Evolutionary conservation across 2,888 invertebrate species (phyloP), one percentile per base, ranked within the genome.

Genomic region (Ephialtes manifestator): DNA sequence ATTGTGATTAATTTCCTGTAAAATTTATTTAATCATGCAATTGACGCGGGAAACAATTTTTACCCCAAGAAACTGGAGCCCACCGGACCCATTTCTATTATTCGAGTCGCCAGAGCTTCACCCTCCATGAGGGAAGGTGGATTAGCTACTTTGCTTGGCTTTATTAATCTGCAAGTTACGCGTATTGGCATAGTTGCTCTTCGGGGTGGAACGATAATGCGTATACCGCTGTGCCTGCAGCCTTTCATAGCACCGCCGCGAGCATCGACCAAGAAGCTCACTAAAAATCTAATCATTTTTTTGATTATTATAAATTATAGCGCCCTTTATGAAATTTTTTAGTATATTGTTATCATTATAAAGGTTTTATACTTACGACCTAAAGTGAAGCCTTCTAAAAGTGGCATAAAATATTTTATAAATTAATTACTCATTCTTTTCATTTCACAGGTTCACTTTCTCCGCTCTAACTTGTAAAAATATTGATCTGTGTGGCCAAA

Each of bases 201-300:
- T 87, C 98, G 97, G 0, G 99, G 99, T 20, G 99, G 99, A 58
- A 99, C 98, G 90, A 99, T 98, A 87, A 99, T 97, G 55, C 99
- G 96, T 10, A 99, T 98, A 0, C 99, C 99, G 39, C 99, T 99
- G 93, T 99, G 99, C 7, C 99, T 97, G 94, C 99, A 99, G 20
- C 99, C 99, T 89, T 99, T 96, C 99, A 99, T 99, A 24, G 99
- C 99, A 8, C 99, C 99, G 24, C 99, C 99, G 18, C 99, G 96
- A 0, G 99, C 99, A 94, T 99, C 99, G 89, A 99, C 99, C 95
- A 99, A 97, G 95, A 99, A 99, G 89, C 99, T 99, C 91, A 99
- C 99, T 94, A 99, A 96, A 96, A 99, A 99, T 92, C 98, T 98
- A 53, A 20, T 86, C 87, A 76, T 65, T 76, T 43, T 60, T 51